Percentiles rank a stretch among this genome's conserved stretches.
Conservation (phyloP, 2,888 invertebrate genomes). For the Brachypalpus laphriformis region DNA sequence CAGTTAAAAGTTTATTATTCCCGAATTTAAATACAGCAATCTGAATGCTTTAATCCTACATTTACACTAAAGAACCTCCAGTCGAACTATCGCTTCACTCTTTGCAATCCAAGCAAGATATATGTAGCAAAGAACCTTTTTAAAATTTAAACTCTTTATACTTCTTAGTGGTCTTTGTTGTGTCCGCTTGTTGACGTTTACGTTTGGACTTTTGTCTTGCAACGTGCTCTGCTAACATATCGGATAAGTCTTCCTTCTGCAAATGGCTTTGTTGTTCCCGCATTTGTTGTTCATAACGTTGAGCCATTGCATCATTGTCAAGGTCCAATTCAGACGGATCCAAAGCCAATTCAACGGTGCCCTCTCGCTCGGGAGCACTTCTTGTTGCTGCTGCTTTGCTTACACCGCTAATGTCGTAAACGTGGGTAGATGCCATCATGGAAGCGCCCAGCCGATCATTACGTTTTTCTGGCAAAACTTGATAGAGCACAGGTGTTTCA, state of each 20-base stretch:
- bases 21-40: too few species aligned
- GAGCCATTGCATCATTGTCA: constrained; percentile 97
- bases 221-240: constrained; percentile 99
- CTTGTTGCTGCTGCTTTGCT: constrained; percentile 82
- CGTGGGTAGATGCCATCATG: constrained; percentile 99
- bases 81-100: too few species aligned
- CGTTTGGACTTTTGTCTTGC: constrained; percentile 98
- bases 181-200: constrained; percentile 94
- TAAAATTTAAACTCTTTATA: constrained; percentile 99
- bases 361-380: constrained; percentile 83
- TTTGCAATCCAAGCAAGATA: background rate
- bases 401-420: constrained; percentile 95
- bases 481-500: constrained; percentile 97
- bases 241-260: constrained; percentile 97
- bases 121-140: constrained; percentile 2
- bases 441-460: constrained; percentile 93
- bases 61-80: too few species aligned
- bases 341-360: constrained; percentile 95
- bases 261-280: constrained; percentile 94
- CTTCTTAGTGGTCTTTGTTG: constrained; percentile 95
- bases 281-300: constrained; percentile 97
- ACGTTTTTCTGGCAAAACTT: constrained; percentile 97
- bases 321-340: constrained; percentile 99
- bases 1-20: too few species aligned
- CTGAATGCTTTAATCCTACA: too few species aligned